These are phyloP conservation scores for Archips crataeganus DNA, from an alignment of 2,888 invertebrate species.

Conservation along the genomic window DNA sequence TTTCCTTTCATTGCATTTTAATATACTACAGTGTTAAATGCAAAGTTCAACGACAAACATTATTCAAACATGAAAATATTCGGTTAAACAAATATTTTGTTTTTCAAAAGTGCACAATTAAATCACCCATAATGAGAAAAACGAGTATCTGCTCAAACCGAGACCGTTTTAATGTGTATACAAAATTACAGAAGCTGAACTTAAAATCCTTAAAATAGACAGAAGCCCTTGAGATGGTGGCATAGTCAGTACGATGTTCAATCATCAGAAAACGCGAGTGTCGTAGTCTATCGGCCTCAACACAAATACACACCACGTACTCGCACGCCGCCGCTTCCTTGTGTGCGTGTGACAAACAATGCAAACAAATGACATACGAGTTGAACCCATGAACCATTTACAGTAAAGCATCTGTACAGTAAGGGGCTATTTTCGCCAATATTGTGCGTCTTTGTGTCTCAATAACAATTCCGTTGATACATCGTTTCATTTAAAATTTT, in stretches of 20 bases:
- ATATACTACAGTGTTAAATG: background rate
- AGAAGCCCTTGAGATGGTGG: background rate
- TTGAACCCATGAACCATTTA: constrained; percentile 3
- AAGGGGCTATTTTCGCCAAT: background rate
- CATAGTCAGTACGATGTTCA: background rate
- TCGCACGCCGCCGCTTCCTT: constrained; percentile 39
- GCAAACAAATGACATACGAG: constrained; percentile 31
- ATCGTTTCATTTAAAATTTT: background rate
- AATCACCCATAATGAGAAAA: background rate
- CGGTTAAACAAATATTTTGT: background rate
- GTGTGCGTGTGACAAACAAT: constrained; percentile 42
- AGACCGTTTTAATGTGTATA: background rate
- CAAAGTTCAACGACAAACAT: background rate
- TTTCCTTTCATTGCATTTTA: background rate
- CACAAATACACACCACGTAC: constrained; percentile 42
- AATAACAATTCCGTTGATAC: background rate
- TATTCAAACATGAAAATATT: background rate
- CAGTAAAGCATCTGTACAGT: background rate
- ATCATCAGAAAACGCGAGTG: constrained; percentile 7
- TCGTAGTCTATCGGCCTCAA: constrained; percentile 31
- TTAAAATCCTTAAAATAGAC: background rate
- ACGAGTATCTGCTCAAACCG: background rate
- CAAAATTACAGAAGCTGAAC: background rate
- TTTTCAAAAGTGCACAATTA: background rate
- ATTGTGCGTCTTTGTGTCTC: background rate